phyloP scores from a whole-genome alignment of 2,888 invertebrate species.

The Synanthedon tipuliformis region DNA sequence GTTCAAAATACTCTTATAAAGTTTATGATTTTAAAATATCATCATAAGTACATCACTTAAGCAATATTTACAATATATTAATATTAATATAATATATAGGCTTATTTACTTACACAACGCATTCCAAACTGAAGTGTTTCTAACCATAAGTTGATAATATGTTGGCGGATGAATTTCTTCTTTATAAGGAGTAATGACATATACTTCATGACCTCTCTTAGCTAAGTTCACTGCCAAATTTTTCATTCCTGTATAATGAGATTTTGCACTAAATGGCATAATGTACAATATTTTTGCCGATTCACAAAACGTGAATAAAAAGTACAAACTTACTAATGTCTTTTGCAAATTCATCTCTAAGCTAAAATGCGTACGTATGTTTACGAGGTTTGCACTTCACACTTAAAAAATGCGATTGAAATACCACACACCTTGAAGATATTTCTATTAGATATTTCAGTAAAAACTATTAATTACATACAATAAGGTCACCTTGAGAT shows the following conservation, averaged over 20 bases:
- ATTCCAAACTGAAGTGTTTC: conserved; percentile 3
- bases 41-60: not conserved
- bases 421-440: no score
- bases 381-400: no score
- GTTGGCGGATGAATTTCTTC: conserved; percentile 6
- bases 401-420: no score
- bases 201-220: conserved; percentile 8
- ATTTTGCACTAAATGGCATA: conserved; percentile 9
- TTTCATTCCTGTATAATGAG: conserved; percentile 9
- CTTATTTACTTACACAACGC: conserved; percentile 7
- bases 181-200: conserved; percentile 7
- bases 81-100: no score
- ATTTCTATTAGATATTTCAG: no score
- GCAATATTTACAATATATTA: no score
- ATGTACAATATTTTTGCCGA: conserved; percentile 8
- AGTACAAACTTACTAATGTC: not conserved
- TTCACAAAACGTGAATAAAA: conserved; percentile 1
- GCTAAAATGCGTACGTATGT: no score
- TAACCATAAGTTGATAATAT: conserved; percentile 7
- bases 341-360: not conserved
- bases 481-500: no score
- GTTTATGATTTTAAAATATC: no score
- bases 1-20: no score
- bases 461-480: no score
- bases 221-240: conserved; percentile 8